phyloP scores from a whole-genome alignment of 2,797 vertebrate species.

The Hydrocynus forskahlii region DNA sequence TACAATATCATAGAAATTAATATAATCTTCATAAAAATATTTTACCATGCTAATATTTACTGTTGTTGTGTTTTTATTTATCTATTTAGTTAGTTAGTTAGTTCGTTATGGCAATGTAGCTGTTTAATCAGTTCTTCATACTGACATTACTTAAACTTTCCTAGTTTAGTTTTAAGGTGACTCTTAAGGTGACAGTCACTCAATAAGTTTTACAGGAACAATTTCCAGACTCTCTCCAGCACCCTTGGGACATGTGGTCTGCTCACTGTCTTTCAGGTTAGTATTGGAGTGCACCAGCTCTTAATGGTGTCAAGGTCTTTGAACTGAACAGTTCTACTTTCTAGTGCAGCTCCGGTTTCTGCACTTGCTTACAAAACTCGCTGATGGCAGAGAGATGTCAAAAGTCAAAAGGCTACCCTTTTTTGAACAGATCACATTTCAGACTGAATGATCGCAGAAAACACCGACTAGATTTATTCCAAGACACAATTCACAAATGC shows the following conservation, averaged over 20 bases:
- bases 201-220: background rate
- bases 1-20: no score
- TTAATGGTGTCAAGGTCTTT: constrained; percentile 70
- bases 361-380: constrained; percentile 70
- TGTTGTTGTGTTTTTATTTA: background rate
- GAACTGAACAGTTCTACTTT: constrained; percentile 69
- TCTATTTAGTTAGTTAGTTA: no score
- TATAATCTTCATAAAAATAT: no score
- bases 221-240: constrained; percentile 38
- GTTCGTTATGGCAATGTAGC: background rate
- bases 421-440: constrained; percentile 50
- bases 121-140: background rate
- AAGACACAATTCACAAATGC: no score
- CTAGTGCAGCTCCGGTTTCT: constrained; percentile 74
- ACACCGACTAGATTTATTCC: no score
- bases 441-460: background rate
- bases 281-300: constrained; percentile 32
- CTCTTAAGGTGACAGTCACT: background rate
- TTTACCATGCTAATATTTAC: no score
- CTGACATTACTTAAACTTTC: background rate
- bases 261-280: constrained; percentile 44
- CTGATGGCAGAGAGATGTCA: constrained; percentile 72
- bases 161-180: background rate
- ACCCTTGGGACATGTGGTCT: constrained; percentile 40
- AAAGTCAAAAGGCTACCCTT: constrained; percentile 64